Conservation (phyloP, 2,113 vertebrate genomes). For the Brachionichthys hirsutus region DNA sequence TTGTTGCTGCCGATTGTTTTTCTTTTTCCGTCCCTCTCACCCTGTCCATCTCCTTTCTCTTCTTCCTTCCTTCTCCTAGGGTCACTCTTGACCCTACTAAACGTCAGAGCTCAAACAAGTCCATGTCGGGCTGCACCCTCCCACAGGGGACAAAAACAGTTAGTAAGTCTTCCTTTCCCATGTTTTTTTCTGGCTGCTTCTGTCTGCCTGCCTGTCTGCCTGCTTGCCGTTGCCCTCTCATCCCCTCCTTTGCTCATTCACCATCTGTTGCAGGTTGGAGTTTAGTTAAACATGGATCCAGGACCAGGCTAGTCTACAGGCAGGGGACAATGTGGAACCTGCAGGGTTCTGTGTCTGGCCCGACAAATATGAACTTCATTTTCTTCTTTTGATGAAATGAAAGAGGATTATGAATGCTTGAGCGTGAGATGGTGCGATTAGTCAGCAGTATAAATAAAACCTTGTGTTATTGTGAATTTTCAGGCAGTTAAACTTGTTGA, state of each 20-base stretch:
- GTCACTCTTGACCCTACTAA: slow-evolving; percentile 98
- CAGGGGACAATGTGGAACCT: background rate
- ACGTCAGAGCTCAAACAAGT: slow-evolving; percentile 95
- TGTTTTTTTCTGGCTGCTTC: slow-evolving; percentile 73
- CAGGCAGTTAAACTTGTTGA: too few species aligned
- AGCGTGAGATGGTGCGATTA: too few species aligned
- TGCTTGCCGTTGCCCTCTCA: slow-evolving; percentile 27
- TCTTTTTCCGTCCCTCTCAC: slow-evolving; percentile 51
- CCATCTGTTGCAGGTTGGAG: slow-evolving; percentile 41
- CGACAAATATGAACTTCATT: background rate
- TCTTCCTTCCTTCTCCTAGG: slow-evolving; percentile 79
- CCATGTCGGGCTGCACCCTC: slow-evolving; percentile 90
- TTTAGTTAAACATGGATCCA: slow-evolving; percentile 15
- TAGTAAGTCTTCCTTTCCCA: slow-evolving; percentile 86
- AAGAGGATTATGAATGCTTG: background rate
- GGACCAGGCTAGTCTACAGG: slow-evolving; percentile 34
- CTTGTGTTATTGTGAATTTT: too few species aligned
- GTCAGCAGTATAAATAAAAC: background rate
- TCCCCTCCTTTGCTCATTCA: slow-evolving; percentile 25
- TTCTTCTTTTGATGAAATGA: background rate
- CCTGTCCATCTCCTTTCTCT: slow-evolving; percentile 56
- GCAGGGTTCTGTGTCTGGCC: too few species aligned
- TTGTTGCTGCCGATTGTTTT: slow-evolving; percentile 38
- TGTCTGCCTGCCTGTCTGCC: slow-evolving; percentile 49
- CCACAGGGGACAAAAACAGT: slow-evolving; percentile 95